phyloP scores from a whole-genome alignment of 2,888 invertebrate species.

The Hirtodrosophila confusa region DNA sequence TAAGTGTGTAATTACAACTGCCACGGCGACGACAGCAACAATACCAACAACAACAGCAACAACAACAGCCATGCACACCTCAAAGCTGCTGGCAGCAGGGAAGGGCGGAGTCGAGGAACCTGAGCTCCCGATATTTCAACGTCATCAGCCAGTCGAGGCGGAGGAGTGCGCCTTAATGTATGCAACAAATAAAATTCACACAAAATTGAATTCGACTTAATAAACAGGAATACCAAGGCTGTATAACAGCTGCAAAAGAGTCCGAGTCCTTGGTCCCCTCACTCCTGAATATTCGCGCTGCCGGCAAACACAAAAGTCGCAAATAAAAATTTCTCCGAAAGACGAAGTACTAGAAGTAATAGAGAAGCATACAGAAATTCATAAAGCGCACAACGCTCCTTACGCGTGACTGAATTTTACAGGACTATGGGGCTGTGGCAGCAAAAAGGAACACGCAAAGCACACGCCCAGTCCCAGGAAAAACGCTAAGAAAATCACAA shows the following conservation, averaged over 20 bases:
- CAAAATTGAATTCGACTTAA: conserved; percentile 74
- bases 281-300: conserved; percentile 6
- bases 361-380: conserved; percentile 62
- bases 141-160: conserved; percentile 10
- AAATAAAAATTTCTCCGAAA: conserved; percentile 24
- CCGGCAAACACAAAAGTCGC: conserved; percentile 34
- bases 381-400: conserved; percentile 64
- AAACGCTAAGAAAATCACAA: conserved; percentile 62
- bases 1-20: conserved; percentile 75
- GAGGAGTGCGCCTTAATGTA: conserved; percentile 52
- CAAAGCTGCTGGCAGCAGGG: conserved; percentile 2
- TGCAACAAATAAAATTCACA: conserved; percentile 68
- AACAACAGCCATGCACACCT: conserved; percentile 21
- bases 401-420: conserved; percentile 68
- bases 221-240: conserved; percentile 54
- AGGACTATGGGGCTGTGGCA: conserved; percentile 23
- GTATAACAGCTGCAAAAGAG: conserved; percentile 34
- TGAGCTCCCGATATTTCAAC: conserved; percentile 28
- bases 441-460: conserved; percentile 23
- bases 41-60: not conserved
- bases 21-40: conserved; percentile 22
- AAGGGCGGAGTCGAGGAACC: not conserved
- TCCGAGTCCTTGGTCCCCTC: conserved; percentile 20
- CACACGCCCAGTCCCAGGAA: conserved; percentile 30
- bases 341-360: conserved; percentile 54